A percentile compares a stretch with the other conserved stretches of the same genome.
phyloP scores from a whole-genome alignment of 2,888 invertebrate species.

The Ferdinandea cuprea region DNA sequence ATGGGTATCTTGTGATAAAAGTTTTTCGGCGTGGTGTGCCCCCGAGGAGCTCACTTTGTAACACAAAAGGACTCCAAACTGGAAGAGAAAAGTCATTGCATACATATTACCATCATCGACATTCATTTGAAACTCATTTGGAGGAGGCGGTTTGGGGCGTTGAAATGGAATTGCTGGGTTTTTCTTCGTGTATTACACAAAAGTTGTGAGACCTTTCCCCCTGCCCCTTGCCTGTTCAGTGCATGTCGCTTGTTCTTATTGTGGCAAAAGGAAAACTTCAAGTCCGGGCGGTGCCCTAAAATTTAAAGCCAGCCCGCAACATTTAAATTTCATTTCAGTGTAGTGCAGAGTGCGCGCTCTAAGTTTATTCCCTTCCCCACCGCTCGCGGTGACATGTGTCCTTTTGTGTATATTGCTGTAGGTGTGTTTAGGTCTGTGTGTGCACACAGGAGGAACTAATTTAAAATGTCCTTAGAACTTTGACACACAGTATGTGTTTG shows the following conservation, averaged over 20 bases:
- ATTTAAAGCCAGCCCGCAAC: conserved; percentile 53
- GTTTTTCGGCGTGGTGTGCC: conserved; percentile 53
- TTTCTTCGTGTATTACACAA: conserved; percentile 17
- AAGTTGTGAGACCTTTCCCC: conserved; percentile 1
- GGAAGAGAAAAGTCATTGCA: conserved; percentile 61
- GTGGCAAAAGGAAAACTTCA: conserved; percentile 17
- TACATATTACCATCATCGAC: conserved; percentile 69
- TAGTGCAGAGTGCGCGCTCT: conserved; percentile 10
- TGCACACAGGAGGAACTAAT: conserved; percentile 68
- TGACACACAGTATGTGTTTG: conserved; percentile 65
- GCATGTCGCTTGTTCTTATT: conserved; percentile 4
- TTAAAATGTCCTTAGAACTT: conserved; percentile 74
- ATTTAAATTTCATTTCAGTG: conserved; percentile 63
- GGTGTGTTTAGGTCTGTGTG: conserved; percentile 23
- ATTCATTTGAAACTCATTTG: conserved; percentile 62
- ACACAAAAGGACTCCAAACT: conserved; percentile 53
- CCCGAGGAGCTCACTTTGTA: conserved; percentile 36
- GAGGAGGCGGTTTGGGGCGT: background rate
- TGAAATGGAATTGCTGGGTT: background rate
- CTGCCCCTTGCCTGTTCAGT: no score
- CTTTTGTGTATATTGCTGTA: conserved; percentile 51
- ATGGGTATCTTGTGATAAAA: conserved; percentile 33
- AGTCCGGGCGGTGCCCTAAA: conserved; percentile 33
- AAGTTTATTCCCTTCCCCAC: conserved; percentile 10
- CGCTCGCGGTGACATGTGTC: conserved; percentile 58